A percentile compares a stretch with the other conserved stretches of the same genome.
These are phyloP conservation scores for Acromyrmex charruanus DNA, from an alignment of 1,140 invertebrate genomes.

Conservation along the genomic window DNA sequence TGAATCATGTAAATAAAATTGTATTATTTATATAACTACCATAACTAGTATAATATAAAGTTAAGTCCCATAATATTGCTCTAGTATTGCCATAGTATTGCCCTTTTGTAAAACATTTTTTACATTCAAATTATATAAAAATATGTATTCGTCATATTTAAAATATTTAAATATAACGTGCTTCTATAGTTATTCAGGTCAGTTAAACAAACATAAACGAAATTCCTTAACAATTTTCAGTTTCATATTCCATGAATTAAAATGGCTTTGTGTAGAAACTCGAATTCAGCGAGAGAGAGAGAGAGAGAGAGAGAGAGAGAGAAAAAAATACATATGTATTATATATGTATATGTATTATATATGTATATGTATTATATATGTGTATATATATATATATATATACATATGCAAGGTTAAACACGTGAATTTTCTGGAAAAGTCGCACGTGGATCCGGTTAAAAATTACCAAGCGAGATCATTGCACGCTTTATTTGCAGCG, in stretches of 20 bases:
- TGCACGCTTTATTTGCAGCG: neutral
- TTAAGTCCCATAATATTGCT: neutral
- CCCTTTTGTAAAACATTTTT: neutral
- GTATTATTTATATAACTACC: neutral
- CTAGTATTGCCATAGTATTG: neutral
- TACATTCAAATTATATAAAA: neutral
- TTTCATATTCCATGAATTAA: neutral
- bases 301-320: no score
- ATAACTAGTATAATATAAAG: neutral
- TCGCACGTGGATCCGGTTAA: slow-evolving; percentile 33
- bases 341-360: no score
- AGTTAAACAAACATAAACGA: neutral
- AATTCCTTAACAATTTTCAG: neutral
- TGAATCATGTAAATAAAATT: neutral
- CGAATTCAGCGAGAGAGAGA: neutral
- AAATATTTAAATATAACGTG: neutral
- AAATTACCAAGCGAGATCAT: slow-evolving; percentile 38
- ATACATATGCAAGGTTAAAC: neutral
- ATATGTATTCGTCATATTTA: neutral
- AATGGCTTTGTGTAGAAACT: neutral
- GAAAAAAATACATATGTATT: no score
- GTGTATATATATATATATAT: no score
- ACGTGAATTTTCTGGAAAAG: slow-evolving; percentile 27
- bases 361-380: no score
- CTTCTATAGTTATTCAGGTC: neutral